phyloP scores from a whole-genome alignment of 1,140 invertebrate species.

The Rhyzopertha dominica region DNA sequence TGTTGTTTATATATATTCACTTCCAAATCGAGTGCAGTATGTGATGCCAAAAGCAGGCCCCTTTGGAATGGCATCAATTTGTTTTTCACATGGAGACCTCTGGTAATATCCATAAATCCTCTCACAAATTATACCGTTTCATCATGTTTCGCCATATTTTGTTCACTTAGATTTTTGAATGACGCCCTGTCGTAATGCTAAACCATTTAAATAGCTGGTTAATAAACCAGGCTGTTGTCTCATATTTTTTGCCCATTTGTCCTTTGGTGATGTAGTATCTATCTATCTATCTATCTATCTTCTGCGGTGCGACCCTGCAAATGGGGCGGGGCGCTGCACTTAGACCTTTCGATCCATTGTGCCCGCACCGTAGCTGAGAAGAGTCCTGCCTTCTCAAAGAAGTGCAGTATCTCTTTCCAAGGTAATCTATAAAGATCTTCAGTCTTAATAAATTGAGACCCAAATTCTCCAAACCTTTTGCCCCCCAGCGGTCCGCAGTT shows the following conservation, averaged over 20 bases:
- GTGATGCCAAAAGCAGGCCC: neutral
- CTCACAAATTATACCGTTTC: conserved; percentile 2
- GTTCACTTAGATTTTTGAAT: conserved; percentile 1
- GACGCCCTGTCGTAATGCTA: neutral
- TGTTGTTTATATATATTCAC: conserved; percentile 1
- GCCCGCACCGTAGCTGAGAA: no score
- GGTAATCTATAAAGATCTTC: no score
- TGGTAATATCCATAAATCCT: conserved; percentile 4
- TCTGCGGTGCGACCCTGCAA: no score
- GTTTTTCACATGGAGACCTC: conserved; percentile 1
- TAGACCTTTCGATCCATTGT: no score
- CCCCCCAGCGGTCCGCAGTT: no score
- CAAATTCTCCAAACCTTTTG: no score
- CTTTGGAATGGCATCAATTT: conserved; percentile 5
- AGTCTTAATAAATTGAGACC: no score
- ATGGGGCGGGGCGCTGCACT: no score
- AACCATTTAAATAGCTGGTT: conserved; percentile 3
- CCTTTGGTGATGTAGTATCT: neutral
- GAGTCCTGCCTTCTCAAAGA: no score
- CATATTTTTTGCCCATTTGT: conserved; percentile 1
- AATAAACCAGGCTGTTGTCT: conserved; percentile 6
- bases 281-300: no score
- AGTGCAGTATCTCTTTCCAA: no score
- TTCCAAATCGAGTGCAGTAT: conserved; percentile 2
- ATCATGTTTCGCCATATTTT: conserved; percentile 2